phyloP scores from a whole-genome alignment of 2,113 vertebrate genomes.

The Cavia porcellus region DNA sequence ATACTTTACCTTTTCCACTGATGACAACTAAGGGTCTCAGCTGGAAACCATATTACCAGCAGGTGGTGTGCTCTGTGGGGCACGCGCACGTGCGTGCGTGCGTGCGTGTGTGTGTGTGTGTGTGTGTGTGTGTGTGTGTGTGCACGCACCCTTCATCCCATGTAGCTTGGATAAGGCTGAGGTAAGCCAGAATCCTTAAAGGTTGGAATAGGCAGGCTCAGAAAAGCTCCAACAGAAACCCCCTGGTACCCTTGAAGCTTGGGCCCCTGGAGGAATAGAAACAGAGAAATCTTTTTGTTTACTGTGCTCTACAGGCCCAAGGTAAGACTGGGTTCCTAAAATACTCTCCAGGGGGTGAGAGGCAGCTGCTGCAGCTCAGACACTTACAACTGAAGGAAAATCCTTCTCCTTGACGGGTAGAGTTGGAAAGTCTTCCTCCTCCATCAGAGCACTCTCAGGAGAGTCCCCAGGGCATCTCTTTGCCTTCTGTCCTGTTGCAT shows the following conservation, averaged over 20 bases:
- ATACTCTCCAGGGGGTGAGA: not conserved
- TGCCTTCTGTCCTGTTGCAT: not conserved
- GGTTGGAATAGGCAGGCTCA: not conserved
- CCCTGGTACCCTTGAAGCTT: not conserved
- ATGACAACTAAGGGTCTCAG: not conserved
- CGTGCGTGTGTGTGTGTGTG: not conserved
- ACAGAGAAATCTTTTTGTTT: no score
- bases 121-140: not conserved
- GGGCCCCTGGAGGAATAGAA: not conserved
- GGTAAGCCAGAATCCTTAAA: not conserved
- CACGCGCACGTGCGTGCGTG: not conserved
- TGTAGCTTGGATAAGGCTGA: not conserved
- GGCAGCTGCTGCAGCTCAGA: not conserved
- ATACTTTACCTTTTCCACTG: not conserved
- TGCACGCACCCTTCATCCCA: not conserved
- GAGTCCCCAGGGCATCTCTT: not conserved
- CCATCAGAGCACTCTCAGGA: not conserved
- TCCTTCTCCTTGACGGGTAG: not conserved
- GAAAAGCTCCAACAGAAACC: not conserved
- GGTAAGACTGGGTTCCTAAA: not conserved
- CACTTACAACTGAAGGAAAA: not conserved
- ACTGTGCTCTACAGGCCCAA: not conserved
- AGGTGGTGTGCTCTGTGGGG: not conserved
- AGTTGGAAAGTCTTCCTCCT: fast-evolving
- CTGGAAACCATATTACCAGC: not conserved